Conservation (phyloP, 1,140 invertebrate genomes). For the Saccostrea echinata region DNA sequence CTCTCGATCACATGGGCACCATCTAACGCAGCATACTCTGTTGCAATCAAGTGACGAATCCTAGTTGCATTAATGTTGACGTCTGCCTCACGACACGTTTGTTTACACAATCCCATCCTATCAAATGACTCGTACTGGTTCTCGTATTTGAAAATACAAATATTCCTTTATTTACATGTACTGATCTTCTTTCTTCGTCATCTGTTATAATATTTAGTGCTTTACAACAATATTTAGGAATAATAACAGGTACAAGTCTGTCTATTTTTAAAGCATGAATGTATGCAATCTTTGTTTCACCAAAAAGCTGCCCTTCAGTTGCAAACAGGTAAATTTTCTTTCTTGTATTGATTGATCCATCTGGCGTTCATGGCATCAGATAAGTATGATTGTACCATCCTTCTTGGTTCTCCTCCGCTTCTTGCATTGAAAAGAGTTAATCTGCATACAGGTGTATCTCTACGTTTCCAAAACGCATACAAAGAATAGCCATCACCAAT, state of each 20-base stretch:
- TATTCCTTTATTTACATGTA: conserved; percentile 43
- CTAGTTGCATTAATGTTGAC: conserved; percentile 52
- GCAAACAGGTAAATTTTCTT: not conserved
- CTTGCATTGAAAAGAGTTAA: too few relatives aligned
- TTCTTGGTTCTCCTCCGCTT: conserved; percentile 59
- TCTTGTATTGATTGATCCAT: conserved; percentile 49
- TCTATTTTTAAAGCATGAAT: not conserved
- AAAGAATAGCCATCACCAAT: conserved; percentile 32
- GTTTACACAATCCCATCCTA: conserved; percentile 40
- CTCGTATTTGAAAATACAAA: conserved; percentile 55
- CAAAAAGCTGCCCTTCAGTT: not conserved
- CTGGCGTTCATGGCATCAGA: conserved; percentile 49
- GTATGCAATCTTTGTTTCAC: not conserved
- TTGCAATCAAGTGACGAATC: conserved; percentile 56
- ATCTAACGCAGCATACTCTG: conserved; percentile 54
- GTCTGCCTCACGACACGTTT: not conserved
- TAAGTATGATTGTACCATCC: conserved; percentile 52
- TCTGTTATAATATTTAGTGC: too few relatives aligned
- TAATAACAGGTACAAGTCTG: not conserved
- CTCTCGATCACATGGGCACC: conserved; percentile 48
- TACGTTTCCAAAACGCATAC: conserved; percentile 29
- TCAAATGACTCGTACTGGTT: conserved; percentile 50
- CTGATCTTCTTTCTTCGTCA: not conserved
- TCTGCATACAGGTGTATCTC: conserved; percentile 48
- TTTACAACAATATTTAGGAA: too few relatives aligned